Evolutionary conservation across 1,140 invertebrate species (phyloP), one percentile per base, ranked within the genome.

Genomic region (Pseudoatta argentina): DNA sequence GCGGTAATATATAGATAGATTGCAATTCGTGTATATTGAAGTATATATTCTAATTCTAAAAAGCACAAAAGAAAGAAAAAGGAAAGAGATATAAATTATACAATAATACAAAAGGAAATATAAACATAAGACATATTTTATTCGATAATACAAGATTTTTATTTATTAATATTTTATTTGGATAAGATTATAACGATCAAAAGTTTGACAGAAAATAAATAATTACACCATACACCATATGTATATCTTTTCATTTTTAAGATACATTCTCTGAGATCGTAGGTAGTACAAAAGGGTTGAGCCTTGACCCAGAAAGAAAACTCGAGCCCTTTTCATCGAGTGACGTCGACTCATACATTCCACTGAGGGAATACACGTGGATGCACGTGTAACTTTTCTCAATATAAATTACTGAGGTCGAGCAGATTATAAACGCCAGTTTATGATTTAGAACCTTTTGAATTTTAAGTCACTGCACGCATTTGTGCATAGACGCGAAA

Each of bases 231-330:
- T 24, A 24, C 44, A 59, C 3, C 27, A 30, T 30, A 30, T 4
- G 30, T 30, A 30, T 18, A 21, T 8, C 59, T 51, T 61, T 53
- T 78, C 61, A 79, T 79, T 79, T 79, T 79, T 79, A 79, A 79
- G 44, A 78, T 57, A 66, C 48, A 3, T 67, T 48, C n/a, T 30
- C 59, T 44, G 44, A 14, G 59, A 27, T 27, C 14, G 61, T 63
- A 53, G 63, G 48, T 51, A 67, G 44, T 14, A 34, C 61, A 53
- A 53, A 79, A 79, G 76, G 76, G 24, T 79, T 67, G 44, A 79
- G 76, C 76, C 76, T 79, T 79, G 76, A 79, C 76, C 76, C 76
- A 79, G 76, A 79, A 79, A 67, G 55, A 61, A 76, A 73, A 34
- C 61, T 53, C 44, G 27, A 67, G 76, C 76, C 76, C 76, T 79